These are phyloP conservation scores for Anarrhichthys ocellatus DNA, from an alignment of 2,113 vertebrate genomes.

Conservation along the genomic window DNA sequence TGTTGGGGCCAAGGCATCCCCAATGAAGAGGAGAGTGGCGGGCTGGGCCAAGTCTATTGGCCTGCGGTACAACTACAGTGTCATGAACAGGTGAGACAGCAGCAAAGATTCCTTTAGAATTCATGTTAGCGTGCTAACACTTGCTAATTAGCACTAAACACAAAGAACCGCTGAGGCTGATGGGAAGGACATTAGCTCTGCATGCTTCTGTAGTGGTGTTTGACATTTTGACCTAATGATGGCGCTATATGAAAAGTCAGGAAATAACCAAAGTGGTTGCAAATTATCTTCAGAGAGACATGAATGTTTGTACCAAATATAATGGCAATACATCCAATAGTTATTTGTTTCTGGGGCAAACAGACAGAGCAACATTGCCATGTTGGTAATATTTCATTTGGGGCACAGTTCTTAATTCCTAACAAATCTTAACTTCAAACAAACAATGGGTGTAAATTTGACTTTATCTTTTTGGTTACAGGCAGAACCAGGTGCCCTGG, in stretches of 20 bases:
- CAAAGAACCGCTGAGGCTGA: neutral
- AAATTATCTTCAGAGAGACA: too few species aligned
- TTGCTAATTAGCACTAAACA: neutral
- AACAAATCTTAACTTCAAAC: neutral
- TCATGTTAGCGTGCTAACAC: neutral
- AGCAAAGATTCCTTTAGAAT: neutral
- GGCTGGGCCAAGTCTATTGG: conserved; percentile 83
- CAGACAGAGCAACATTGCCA: too few species aligned
- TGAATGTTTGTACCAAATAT: too few species aligned
- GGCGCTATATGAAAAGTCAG: neutral
- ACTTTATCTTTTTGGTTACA: conserved; percentile 46
- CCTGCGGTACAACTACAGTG: conserved; percentile 81
- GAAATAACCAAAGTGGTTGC: too few species aligned
- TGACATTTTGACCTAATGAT: too few species aligned
- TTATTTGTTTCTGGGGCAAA: neutral
- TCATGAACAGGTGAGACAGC: conserved; percentile 79
- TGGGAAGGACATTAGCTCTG: neutral
- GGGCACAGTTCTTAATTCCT: neutral
- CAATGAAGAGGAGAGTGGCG: conserved; percentile 72
- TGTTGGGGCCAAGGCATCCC: conserved; percentile 69
- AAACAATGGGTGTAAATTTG: neutral
- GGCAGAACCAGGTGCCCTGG: conserved; percentile 76
- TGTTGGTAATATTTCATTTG: neutral
- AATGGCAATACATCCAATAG: neutral
- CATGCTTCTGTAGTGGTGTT: too few species aligned